Evolutionary conservation across 2,888 invertebrate genomes (phyloP).

Genomic region (Andrena bucephala): DNA sequence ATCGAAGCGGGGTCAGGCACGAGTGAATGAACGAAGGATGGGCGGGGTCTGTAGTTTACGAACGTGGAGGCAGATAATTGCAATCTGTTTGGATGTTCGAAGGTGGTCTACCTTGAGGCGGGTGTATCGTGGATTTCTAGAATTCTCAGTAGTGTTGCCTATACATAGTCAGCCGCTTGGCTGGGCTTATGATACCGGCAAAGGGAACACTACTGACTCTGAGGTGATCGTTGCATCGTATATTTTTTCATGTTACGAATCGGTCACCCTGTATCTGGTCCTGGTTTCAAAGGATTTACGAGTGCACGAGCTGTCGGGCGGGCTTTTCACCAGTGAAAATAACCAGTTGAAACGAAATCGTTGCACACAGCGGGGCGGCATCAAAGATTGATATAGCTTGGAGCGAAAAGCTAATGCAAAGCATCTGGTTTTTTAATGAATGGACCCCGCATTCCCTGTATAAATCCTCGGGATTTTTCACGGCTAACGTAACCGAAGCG

Average conservation of each 20-base stretch:
- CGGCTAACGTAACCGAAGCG: constrained; percentile 28
- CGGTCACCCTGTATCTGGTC: too few relatives aligned
- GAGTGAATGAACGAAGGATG: not conserved
- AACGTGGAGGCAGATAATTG: not conserved
- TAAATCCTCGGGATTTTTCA: constrained; percentile 31
- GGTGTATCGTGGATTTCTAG: not conserved
- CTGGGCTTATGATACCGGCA: too few relatives aligned
- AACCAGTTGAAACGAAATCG: not conserved
- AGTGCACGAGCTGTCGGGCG: not conserved
- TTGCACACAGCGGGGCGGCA: not conserved
- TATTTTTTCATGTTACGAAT: too few relatives aligned
- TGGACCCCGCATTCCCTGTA: not conserved
- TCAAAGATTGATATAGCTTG: not conserved
- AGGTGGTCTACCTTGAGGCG: too few relatives aligned
- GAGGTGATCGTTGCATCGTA: too few relatives aligned
- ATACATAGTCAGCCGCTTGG: too few relatives aligned
- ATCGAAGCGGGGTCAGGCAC: not conserved
- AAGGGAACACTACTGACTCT: too few relatives aligned
- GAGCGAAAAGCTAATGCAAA: not conserved
- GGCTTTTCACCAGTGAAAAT: not conserved
- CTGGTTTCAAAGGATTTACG: not conserved
- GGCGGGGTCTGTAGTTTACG: not conserved
- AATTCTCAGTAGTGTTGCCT: not conserved
- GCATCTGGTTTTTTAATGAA: not conserved
- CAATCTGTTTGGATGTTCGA: too few relatives aligned